Evolutionary conservation across 2,888 invertebrate species (phyloP).

Genomic region (Diaphora mendica): DNA sequence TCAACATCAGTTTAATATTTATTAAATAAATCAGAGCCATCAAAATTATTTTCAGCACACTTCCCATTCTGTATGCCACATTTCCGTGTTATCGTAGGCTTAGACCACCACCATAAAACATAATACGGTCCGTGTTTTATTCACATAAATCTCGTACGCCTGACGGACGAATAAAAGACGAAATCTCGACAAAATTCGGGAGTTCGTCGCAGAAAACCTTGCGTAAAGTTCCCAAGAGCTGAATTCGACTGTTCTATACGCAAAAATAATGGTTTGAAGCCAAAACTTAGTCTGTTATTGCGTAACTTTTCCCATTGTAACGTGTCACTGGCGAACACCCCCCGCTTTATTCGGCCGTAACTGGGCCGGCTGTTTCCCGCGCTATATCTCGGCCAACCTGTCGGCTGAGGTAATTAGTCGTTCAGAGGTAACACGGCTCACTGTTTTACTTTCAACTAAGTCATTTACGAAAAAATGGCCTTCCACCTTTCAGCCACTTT

Average conservation of each 20-base stretch:
- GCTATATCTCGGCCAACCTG: constrained; percentile 41
- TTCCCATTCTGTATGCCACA: constrained; percentile 35
- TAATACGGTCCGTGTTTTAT: constrained; percentile 54
- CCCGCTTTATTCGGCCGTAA: constrained; percentile 19
- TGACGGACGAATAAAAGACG: constrained; percentile 64
- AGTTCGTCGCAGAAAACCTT: constrained; percentile 42
- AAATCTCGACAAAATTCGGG: constrained; percentile 44
- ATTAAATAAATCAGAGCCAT: constrained; percentile 21
- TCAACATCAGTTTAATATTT: constrained; percentile 13
- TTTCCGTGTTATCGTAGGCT: constrained; percentile 53
- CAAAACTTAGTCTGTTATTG: constrained; percentile 71
- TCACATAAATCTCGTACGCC: constrained; percentile 67
- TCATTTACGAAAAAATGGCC: constrained; percentile 59
- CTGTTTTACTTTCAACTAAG: constrained; percentile 55
- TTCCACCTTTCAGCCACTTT: constrained; percentile 28
- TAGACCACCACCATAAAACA: constrained; percentile 62
- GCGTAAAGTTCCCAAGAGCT: constrained; percentile 49
- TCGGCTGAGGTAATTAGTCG: constrained; percentile 65
- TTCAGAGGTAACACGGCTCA: constrained; percentile 50
- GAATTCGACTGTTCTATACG: constrained; percentile 46
- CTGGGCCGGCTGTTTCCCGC: constrained; percentile 20
- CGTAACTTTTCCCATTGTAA: constrained; percentile 77
- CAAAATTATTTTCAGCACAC: constrained; percentile 44
- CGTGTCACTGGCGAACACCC: constrained; percentile 60
- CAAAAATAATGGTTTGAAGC: constrained; percentile 47